Evolutionary conservation across 2,888 invertebrate genomes (phyloP).

Genomic region (Venusia cambrica): DNA sequence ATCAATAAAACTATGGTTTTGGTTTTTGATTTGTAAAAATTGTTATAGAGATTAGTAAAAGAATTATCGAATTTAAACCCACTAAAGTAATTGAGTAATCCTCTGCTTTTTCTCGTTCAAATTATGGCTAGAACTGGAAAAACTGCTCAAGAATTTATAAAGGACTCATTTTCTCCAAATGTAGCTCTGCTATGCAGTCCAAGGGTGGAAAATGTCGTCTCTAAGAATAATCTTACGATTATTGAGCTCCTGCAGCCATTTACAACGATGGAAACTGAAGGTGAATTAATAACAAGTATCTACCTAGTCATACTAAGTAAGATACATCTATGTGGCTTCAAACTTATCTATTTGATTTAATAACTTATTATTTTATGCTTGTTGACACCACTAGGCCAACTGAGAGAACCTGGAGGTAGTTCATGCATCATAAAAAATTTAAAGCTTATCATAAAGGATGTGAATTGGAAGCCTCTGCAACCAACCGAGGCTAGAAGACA

Average conservation of each 20-base stretch:
- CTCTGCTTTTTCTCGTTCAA: too few species aligned
- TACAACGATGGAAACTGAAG: conserved; percentile 83
- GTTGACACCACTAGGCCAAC: conserved; percentile 83
- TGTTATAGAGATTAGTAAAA: too few species aligned
- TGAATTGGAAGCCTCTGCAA: conserved; percentile 90
- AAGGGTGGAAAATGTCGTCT: conserved; percentile 90
- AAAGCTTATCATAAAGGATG: conserved; percentile 89
- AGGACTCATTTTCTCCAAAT: conserved; percentile 93
- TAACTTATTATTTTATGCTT: neutral
- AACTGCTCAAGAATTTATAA: conserved; percentile 92
- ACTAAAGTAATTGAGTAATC: too few species aligned
- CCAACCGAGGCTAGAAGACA: conserved; percentile 91
- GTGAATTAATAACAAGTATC: conserved; percentile 35
- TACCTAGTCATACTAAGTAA: too few species aligned
- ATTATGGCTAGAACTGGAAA: conserved; percentile 52
- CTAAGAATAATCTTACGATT: conserved; percentile 94
- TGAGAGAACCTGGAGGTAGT: conserved; percentile 91
- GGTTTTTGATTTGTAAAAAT: conserved; percentile 25
- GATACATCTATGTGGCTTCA: too few species aligned
- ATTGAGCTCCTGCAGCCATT: conserved; percentile 96
- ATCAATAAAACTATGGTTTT: conserved; percentile 11
- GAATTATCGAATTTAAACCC: too few species aligned
- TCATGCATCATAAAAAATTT: conserved; percentile 87
- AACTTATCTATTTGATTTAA: too few species aligned
- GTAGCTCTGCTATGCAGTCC: conserved; percentile 92